Evolutionary conservation across 2,797 vertebrate genomes (phyloP).

Genomic region (Allobates femoralis): DNA sequence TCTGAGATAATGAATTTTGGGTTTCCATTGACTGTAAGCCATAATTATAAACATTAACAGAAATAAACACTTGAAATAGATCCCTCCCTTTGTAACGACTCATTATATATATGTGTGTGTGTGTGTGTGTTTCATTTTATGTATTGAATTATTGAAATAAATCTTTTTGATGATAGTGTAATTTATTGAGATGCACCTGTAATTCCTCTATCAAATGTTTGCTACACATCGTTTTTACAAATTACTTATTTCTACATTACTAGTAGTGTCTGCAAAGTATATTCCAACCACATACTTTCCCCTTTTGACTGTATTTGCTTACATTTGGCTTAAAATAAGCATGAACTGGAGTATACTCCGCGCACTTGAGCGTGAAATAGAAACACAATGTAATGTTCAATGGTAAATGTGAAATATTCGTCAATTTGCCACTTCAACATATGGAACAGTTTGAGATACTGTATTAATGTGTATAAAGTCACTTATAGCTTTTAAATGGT

Average conservation of each 20-base stretch:
- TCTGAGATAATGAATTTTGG: too few relatives aligned
- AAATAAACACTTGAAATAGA: too few relatives aligned
- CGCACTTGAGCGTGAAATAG: constrained; percentile 21
- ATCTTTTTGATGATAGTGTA: too few relatives aligned
- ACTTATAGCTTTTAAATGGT: constrained; percentile 11
- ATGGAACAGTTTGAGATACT: constrained; percentile 18
- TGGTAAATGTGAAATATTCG: background rate
- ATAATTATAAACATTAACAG: too few relatives aligned
- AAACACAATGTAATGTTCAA: constrained; percentile 9
- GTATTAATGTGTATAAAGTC: background rate
- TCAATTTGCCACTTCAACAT: constrained; percentile 18
- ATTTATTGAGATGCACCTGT: too few relatives aligned
- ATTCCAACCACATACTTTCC: background rate
- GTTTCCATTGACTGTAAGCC: too few relatives aligned
- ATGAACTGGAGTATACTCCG: background rate
- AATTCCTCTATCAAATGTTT: too few relatives aligned
- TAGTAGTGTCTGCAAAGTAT: background rate
- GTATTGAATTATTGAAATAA: too few relatives aligned
- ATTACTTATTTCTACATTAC: background rate
- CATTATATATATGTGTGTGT: too few relatives aligned
- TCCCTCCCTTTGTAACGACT: too few relatives aligned
- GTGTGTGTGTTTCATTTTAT: too few relatives aligned
- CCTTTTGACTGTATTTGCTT: background rate
- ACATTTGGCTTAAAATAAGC: background rate
- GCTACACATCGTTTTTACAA: background rate